Conservation (phyloP, 2,888 invertebrate species). For the Diploptera punctata region DNA sequence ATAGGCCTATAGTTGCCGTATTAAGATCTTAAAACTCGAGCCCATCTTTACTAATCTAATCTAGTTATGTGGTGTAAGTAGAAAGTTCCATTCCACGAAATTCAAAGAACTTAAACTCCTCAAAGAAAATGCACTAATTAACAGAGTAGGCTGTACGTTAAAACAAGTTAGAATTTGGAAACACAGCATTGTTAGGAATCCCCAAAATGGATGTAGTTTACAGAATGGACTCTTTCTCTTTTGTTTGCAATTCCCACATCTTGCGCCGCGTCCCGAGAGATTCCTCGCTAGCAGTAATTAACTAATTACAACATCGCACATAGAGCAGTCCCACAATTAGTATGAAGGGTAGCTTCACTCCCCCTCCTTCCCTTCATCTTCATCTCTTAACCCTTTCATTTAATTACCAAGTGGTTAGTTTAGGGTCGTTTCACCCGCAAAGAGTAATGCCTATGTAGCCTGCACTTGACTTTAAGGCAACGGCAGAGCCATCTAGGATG, state of each 20-base stretch:
- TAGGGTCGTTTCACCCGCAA: conserved; percentile 26
- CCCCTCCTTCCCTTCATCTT: conserved; percentile 28
- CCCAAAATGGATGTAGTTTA: not conserved
- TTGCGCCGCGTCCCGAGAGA: conserved; percentile 14
- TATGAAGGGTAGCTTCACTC: conserved; percentile 35
- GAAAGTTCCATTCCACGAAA: too few relatives aligned
- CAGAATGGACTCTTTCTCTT: conserved; percentile 3
- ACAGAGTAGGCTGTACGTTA: too few relatives aligned
- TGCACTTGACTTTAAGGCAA: too few relatives aligned
- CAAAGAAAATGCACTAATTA: too few relatives aligned
- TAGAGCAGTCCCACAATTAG: conserved; percentile 36
- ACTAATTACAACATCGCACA: conserved; percentile 35
- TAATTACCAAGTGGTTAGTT: conserved; percentile 37
- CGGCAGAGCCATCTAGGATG: too few relatives aligned
- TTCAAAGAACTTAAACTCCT: too few relatives aligned
- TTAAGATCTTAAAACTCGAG: too few relatives aligned
- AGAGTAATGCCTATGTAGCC: conserved; percentile 25
- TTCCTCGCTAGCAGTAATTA: conserved; percentile 37
- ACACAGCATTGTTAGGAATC: not conserved
- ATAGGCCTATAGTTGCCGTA: too few relatives aligned
- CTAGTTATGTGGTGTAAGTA: too few relatives aligned
- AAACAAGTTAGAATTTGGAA: not conserved
- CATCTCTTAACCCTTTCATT: conserved; percentile 41
- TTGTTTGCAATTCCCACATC: conserved; percentile 19
- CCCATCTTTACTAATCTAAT: too few relatives aligned